Base-by-base conservation (phyloP, 2,797 vertebrate species). In the Diplodus puntazzo region DNA sequence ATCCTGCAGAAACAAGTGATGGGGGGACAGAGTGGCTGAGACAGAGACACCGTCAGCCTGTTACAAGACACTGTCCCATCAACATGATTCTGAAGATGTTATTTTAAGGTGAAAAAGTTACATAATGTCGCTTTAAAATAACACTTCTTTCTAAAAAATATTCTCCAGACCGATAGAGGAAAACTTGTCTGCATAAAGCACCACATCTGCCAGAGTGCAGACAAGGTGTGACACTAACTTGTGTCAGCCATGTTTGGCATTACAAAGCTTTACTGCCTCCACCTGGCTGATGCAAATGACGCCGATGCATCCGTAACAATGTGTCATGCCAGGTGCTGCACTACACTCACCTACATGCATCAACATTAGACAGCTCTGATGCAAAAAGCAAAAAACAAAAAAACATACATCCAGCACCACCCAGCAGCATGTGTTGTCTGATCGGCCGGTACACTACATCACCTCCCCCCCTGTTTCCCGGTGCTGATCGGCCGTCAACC, bases 241-340 rank as follows among this genome's bases (percentile, higher is more conserved):
- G 45, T 69, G 73, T 80, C 79, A 73, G 74, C 60, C 79, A 78
- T 87, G 54, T 83, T 42, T 73, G 52, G 8, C 34, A 49, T 62
- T 59, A 63, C 66, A 78, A 75, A 59, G 34, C 73, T 55, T 23
- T 45, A 45, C 59, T 72, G 60, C 14, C 61, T 57, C 52, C 20
- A 49, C 53, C 46, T 43, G 11, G 48, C 55, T 70, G 59, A 65
- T 76, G 71, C 50, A 55, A 66, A 82, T 46, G 43, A 45, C 43
- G 54, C 53, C 49, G 52, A n/a, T 67, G 8, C 77, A 76, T 57
- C 59, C 59, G 39, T 12, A 34, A 60, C 54, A 73, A 52, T 72
- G 70, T 80, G 63, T 71, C 71, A 30, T 25, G 54, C 7, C 61
- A 57, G 75, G 25, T 77, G 73, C 66, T 52, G 1, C 61, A 25